phyloP scores from a whole-genome alignment of 1,140 invertebrate species.

The Drosophila littoralis region DNA sequence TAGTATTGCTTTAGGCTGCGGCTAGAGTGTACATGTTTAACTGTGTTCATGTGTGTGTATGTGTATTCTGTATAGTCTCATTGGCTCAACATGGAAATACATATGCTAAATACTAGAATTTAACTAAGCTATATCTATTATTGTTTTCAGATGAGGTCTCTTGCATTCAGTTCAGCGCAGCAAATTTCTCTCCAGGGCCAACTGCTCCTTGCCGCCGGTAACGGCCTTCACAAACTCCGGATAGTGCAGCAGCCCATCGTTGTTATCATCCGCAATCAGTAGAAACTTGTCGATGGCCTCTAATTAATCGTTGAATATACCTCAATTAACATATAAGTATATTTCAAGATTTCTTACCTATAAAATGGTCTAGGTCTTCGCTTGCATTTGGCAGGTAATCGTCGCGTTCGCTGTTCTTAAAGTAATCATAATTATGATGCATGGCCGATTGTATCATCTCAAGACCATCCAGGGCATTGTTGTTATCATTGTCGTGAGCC shows the following conservation, averaged over 20 bases:
- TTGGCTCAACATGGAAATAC: constrained; percentile 40
- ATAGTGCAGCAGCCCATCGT: constrained; percentile 92
- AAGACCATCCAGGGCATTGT: constrained; percentile 90
- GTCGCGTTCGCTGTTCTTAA: constrained; percentile 69
- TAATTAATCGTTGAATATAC: constrained; percentile 77
- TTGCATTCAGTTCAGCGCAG: constrained; percentile 46
- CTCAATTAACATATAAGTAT: background rate
- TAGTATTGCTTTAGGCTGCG: constrained; percentile 21
- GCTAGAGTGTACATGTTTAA: constrained; percentile 2
- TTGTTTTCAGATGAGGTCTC: constrained; percentile 48
- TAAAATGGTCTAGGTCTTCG: constrained; percentile 79
- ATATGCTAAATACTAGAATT: constrained; percentile 50
- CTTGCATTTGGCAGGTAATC: constrained; percentile 71
- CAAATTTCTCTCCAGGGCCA: constrained; percentile 56
- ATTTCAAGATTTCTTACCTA: constrained; percentile 50
- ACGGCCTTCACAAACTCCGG: constrained; percentile 88
- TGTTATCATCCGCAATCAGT: constrained; percentile 90
- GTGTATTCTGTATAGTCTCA: constrained; percentile 65
- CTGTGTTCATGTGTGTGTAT: constrained; percentile 8
- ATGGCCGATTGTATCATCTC: constrained; percentile 89
- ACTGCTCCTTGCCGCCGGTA: constrained; percentile 64
- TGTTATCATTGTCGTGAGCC: constrained; percentile 88
- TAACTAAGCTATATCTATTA: constrained; percentile 67
- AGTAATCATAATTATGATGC: constrained; percentile 84
- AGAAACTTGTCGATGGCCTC: constrained; percentile 91